These are phyloP conservation scores for Australoheros facetus DNA, from an alignment of 2,797 vertebrate genomes.

Conservation along the genomic window DNA sequence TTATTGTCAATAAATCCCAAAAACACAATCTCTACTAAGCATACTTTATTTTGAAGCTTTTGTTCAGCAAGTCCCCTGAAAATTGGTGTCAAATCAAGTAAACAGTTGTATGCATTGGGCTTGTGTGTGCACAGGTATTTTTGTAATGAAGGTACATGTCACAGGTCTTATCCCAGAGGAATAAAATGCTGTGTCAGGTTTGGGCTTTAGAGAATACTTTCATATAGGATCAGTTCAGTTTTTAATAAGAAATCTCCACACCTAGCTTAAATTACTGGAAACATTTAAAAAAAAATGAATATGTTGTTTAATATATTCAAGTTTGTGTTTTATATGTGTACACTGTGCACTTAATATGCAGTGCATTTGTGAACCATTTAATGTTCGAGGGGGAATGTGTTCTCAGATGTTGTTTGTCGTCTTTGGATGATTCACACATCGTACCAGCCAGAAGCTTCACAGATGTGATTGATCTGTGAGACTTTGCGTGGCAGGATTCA, in stretches of 20 bases:
- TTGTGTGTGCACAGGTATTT: not conserved
- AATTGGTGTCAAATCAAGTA: not conserved
- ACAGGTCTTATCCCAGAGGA: not conserved
- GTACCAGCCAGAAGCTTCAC: constrained; percentile 19
- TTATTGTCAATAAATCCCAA: no score
- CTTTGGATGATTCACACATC: constrained; percentile 47
- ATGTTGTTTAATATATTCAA: not conserved
- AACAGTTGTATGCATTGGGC: not conserved
- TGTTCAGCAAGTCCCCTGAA: not conserved
- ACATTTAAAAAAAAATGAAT: not conserved
- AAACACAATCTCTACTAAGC: not conserved
- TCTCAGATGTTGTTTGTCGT: constrained; percentile 27
- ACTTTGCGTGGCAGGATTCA: constrained; percentile 60
- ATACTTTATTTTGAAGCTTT: not conserved
- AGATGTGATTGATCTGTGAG: constrained; percentile 62
- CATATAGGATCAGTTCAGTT: no score
- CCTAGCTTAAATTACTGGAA: not conserved
- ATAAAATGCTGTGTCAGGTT: not conserved
- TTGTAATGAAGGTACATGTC: not conserved
- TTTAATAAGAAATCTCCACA: not conserved
- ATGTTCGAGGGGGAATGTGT: not conserved
- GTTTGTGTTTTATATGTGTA: not conserved
- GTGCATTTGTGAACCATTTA: not conserved
- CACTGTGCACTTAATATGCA: not conserved
- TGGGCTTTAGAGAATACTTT: not conserved